These are phyloP conservation scores for Carcinoscorpius rotundicauda DNA, from an alignment of 1,140 invertebrate species.

Conservation along the genomic window DNA sequence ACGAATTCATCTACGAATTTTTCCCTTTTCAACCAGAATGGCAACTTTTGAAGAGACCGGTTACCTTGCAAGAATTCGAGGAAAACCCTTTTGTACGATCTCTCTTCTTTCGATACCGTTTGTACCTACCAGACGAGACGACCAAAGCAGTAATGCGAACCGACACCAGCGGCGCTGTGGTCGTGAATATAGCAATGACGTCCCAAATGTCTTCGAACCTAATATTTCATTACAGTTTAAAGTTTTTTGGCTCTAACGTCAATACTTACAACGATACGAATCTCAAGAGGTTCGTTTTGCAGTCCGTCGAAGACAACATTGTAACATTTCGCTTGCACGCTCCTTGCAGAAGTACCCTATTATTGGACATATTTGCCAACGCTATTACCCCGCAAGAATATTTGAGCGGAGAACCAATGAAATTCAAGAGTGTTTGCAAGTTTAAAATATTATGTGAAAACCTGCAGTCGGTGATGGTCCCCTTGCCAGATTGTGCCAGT, in stretches of 20 bases:
- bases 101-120: constrained; percentile 91
- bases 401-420: constrained; percentile 90
- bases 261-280: constrained; percentile 30
- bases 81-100: constrained; percentile 93
- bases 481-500: no score
- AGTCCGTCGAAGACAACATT: no score
- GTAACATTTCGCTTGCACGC: constrained; percentile 77
- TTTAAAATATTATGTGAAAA: constrained; percentile 92
- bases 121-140: constrained; percentile 63
- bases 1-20: constrained; percentile 46
- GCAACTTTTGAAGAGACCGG: constrained; percentile 66
- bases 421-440: constrained; percentile 97
- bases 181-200: constrained; percentile 82
- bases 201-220: constrained; percentile 80
- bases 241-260: constrained; percentile 76
- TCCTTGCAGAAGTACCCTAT: constrained; percentile 78
- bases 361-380: constrained; percentile 94
- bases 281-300: constrained; percentile 50
- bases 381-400: constrained; percentile 87
- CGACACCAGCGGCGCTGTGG: constrained; percentile 77
- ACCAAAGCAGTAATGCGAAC: constrained; percentile 78
- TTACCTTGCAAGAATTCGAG: constrained; percentile 66
- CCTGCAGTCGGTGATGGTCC: constrained; percentile 73
- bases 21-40: constrained; percentile 89
- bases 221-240: constrained; percentile 91